Base-by-base conservation (phyloP, 1,140 invertebrate genomes). In the Neelides sp. region DNA sequence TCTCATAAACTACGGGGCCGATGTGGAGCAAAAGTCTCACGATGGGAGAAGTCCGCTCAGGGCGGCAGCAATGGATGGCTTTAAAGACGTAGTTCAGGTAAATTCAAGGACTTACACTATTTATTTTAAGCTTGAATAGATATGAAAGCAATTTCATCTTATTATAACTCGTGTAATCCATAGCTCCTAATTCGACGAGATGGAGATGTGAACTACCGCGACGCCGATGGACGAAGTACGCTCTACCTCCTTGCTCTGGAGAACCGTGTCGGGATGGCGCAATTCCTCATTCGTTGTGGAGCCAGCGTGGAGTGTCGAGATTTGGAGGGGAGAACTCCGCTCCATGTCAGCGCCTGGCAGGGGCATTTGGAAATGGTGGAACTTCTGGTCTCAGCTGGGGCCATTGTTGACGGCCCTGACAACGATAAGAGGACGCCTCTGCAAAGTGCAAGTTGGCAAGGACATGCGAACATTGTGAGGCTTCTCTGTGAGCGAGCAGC, bases 401-500 rank as follows among this genome's bases (percentile, higher is more conserved):
- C 88, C 2, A 75, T 82, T 64, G 83, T 93, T 1, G 88, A 95
- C 66, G 85, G 85, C 0, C 79, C 82, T 45, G 92, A 97, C 66
- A 78, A 85, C 63, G 91, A 94, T 65, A 78, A 80, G 41, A 73
- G 91, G 34, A 93, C 89, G 0, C 83, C 91, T 4, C 66, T 95
- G 49, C 90, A 94, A 69, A 90, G 86, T 15, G 90, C 90, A n/a
- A 84, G 87, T 42, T 95, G 90, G 90, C 85, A 93, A 65, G 91
- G 91, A 7, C 85, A 93, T 61, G 77, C 79, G 20, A 75, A 79
- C 45, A 85, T 90, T 30, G 87, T 95, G 35, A 74, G 80, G 43
- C 69, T 92, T 30, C 69, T 96, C 8, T 69, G 92, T 13, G 78
- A 82, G 62, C 75, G 79, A 57, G 80, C 82, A 4, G 71, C 89